Evolutionary conservation across 1,140 invertebrate genomes (phyloP), one percentile per base, ranked within the genome.

Genomic region (Drosophila ohnishii): DNA sequence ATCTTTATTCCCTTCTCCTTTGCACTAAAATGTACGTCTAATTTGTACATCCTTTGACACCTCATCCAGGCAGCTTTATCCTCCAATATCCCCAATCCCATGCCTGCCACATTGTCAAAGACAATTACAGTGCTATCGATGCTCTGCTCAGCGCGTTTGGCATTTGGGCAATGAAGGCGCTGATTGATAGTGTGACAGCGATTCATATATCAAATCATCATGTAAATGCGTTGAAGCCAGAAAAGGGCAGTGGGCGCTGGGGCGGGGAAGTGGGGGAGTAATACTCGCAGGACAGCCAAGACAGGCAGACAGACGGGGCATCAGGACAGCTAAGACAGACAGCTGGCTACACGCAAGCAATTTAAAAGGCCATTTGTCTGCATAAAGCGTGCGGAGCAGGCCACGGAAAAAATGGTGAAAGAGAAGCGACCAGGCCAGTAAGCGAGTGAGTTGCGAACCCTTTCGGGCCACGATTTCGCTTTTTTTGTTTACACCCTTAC

Each of bases 181-280:
- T 87, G 83, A 86, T 87, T 87, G 75, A 87, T 86, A 66, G 83
- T 65, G 48, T 69, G 66, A 47, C 66, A 70, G 66, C 66, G 67
- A 82, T 70, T 86, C 83, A 82, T 86, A 87, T 86, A 86, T 87
- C 83, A 87, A 82, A 87, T 86, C 79, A 79, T 63, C 83, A 87
- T 86, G 83, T 79, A 87, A 87, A 82, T 83, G 61, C 40, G 60
- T 55, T 61, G 48, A 58, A 22, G 53, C 34, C 45, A 67, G 40
- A 44, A 35, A 44, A 11, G 28, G 22, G 34, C 14, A n/a, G 19
- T 7, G 35, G 32, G 19, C 10, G 16, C 10, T 35, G 32, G 11
- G 35, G 44, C 30, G 7, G 50, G 64, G n/a, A 19, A 39, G 34
- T 11, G 51, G 48, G 37, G 14, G 39, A 59, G 66, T 39, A 30